Base-by-base conservation (phyloP, 2,113 vertebrate species). In the Sinocyclocheilus rhinocerous region DNA sequence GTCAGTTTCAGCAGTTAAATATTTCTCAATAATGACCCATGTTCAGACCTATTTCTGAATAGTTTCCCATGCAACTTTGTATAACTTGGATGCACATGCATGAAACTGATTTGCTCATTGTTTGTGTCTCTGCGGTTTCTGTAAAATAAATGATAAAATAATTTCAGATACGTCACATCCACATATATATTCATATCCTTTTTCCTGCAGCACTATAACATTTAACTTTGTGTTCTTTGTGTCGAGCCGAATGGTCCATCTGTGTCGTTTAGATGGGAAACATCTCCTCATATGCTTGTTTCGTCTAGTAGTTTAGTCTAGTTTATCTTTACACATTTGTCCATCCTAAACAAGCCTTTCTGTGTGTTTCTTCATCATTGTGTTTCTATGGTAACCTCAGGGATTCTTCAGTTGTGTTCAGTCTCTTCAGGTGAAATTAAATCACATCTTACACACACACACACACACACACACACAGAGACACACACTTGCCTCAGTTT, bases 301-400 rank as follows among this genome's bases (percentile, higher is more conserved):
- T 61, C 1, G 7, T 61, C 20, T 22, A n/a, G 57, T 9, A 10
- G 3, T 29, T 29, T 29, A 29, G 2, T 29, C 29, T 29, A 2
- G 29, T 29, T 29, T 29, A 45, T 9, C 9, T 45, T 2, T 2
- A 29, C 63, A 18, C 67, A 36, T 36, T 6, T 69, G 67, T 69
- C 29, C 67, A 36, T 33, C 29, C 50, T 16, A 52, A 52, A 52
- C 13, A 55, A 18, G 52, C 4, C 15, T 6, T 16, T 36, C 29
- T 65, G 18, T 26, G 78, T 52, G 42, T 22, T 52, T 57, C 29
- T 80, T 61, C 48, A 57, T 57, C 52, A 4, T 33, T 69, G 50
- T 77, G 85, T 89, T 86, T 89, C 87, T 89, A 86, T 88, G 87
- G 83, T 76, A 88, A 85, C 87, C 18, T 70, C 70, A 88, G 73